These are phyloP conservation scores for Lagria hirta DNA, from an alignment of 2,888 invertebrate species.

Conservation along the genomic window DNA sequence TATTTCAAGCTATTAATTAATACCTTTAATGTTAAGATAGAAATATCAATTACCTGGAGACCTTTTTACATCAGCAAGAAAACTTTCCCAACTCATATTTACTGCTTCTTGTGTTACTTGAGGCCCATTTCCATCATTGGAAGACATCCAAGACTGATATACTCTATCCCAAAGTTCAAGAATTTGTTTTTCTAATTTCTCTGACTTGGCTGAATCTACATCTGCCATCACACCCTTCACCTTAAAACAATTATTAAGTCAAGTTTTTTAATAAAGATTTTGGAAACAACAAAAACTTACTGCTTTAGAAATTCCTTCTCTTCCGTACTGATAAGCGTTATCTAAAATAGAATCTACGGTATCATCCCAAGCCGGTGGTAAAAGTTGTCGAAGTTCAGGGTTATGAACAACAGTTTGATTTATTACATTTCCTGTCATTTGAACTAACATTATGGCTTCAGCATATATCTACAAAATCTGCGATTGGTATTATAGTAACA, in stretches of 20 bases:
- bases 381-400: conserved; percentile 78
- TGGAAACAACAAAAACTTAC: conserved; percentile 58
- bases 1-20: too few relatives aligned
- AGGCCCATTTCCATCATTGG: conserved; percentile 65
- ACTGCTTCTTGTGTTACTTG: conserved; percentile 73
- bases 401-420: conserved; percentile 88
- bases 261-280: background rate
- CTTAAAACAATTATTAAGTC: conserved; percentile 50
- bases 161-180: conserved; percentile 91
- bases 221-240: conserved; percentile 77
- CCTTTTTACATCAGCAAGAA: conserved; percentile 71
- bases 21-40: too few relatives aligned
- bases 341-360: conserved; percentile 88
- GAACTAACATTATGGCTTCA: conserved; percentile 89
- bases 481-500: too few relatives aligned
- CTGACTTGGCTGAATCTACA: conserved; percentile 77
- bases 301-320: conserved; percentile 85
- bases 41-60: conserved; percentile 77
- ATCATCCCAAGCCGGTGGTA: conserved; percentile 83
- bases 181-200: conserved; percentile 83
- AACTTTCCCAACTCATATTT: conserved; percentile 70
- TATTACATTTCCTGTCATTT: conserved; percentile 82
- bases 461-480: conserved; percentile 82
- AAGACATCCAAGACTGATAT: conserved; percentile 89
- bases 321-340: conserved; percentile 90